A percentile compares a stretch with the other conserved stretches of the same genome.
Conservation (phyloP, 2,113 vertebrate genomes). For the Globicephala melas region DNA sequence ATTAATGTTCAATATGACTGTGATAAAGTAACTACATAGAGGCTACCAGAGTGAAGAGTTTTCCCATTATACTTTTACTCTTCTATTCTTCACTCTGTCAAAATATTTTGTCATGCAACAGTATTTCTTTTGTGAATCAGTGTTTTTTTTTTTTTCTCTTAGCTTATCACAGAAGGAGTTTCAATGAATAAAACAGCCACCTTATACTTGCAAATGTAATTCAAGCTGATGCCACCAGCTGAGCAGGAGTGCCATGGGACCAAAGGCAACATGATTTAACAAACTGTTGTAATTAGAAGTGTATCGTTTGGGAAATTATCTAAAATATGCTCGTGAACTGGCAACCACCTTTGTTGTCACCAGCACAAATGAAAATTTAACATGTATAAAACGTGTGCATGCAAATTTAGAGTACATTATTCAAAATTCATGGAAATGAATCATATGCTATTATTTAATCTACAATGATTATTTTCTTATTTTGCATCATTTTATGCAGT, state of each 20-base stretch:
- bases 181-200: constrained; percentile 15
- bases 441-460: neutral
- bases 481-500: neutral
- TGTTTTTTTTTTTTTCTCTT: neutral
- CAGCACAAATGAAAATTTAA: constrained; percentile 48
- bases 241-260: neutral
- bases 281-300: constrained; percentile 53
- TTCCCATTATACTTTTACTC: neutral
- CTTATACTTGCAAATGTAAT: constrained; percentile 39
- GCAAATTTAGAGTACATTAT: constrained; percentile 30
- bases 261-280: neutral
- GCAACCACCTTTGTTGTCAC: neutral
- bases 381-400: constrained; percentile 7
- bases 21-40: neutral
- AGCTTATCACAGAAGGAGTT: constrained; percentile 30
- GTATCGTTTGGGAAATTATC: constrained; percentile 26
- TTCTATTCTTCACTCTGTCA: neutral
- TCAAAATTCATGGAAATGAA: constrained; percentile 15
- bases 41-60: neutral
- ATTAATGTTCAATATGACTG: neutral
- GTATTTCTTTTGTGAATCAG: constrained; percentile 42
- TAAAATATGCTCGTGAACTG: neutral
- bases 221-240: neutral
- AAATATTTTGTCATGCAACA: constrained; percentile 48
- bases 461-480: constrained; percentile 9